Percentiles rank a stretch among this genome's conserved stretches.
These are phyloP conservation scores for Labia minor DNA, from an alignment of 2,888 invertebrate species.

Conservation along the genomic window DNA sequence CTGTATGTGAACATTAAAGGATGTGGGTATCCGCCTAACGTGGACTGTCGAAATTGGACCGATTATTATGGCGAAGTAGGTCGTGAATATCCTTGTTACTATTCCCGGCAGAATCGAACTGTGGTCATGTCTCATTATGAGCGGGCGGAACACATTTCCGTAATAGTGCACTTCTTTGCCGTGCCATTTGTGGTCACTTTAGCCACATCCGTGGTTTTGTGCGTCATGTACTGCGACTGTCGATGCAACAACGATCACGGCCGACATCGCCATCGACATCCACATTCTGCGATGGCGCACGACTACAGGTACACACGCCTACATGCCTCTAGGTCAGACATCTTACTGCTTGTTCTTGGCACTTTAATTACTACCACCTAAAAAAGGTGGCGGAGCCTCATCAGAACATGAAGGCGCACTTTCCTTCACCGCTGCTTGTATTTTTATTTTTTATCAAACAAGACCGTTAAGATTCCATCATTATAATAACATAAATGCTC, in stretches of 20 bases:
- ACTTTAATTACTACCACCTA: background rate
- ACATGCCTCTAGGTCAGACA: slow-evolving; percentile 4
- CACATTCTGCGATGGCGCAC: slow-evolving; percentile 5
- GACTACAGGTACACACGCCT: slow-evolving; percentile 13
- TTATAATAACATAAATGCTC: background rate
- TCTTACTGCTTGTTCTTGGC: slow-evolving; percentile 7
- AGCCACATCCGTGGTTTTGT: slow-evolving; percentile 72
- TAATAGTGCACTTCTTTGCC: slow-evolving; percentile 73
- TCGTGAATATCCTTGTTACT: slow-evolving; percentile 51
- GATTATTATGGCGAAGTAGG: slow-evolving; percentile 57
- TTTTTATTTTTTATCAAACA: background rate
- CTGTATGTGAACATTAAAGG: slow-evolving; percentile 72
- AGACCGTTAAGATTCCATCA: background rate
- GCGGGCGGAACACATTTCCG: slow-evolving; percentile 67
- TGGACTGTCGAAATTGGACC: slow-evolving; percentile 66
- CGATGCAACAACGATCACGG: slow-evolving; percentile 44
- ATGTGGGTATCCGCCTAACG: slow-evolving; percentile 69
- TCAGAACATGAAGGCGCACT: background rate
- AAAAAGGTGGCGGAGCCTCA: background rate
- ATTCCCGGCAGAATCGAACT: slow-evolving; percentile 57
- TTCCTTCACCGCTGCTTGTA: background rate
- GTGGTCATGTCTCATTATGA: slow-evolving; percentile 77
- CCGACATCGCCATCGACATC: slow-evolving; percentile 14
- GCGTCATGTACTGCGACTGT: slow-evolving; percentile 81
- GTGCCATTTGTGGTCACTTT: slow-evolving; percentile 74